Conservation (phyloP, 2,113 vertebrate species). For the human (Homo sapiens) region DNA sequence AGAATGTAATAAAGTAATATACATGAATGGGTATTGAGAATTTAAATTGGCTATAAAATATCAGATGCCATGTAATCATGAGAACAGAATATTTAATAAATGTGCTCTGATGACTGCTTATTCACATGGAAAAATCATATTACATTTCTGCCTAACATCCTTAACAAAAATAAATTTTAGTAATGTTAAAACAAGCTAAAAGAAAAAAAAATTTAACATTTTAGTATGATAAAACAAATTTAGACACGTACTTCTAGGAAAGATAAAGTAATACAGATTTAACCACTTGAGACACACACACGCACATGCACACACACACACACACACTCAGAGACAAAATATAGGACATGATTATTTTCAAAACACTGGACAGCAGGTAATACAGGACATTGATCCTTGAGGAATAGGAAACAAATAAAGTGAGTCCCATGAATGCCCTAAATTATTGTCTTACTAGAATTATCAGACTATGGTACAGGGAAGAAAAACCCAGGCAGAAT, state of each 20-base stretch:
- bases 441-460: neutral
- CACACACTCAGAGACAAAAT: neutral
- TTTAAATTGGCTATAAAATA: neutral
- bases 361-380: neutral
- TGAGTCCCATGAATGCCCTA: neutral
- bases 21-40: neutral
- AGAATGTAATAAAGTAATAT: neutral
- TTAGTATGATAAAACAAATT: neutral
- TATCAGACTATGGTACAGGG: neutral
- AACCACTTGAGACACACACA: neutral
- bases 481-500: neutral
- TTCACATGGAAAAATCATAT: neutral
- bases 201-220: neutral
- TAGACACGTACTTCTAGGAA: neutral
- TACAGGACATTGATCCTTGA: neutral
- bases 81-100: neutral
- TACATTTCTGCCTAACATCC: neutral
- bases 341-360: neutral
- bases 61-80: neutral
- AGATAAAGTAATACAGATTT: neutral
- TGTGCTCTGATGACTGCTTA: neutral
- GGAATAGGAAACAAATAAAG: neutral
- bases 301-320: neutral
- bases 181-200: neutral
- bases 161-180: slow-evolving; percentile 29